Percentiles rank a stretch among this genome's conserved stretches.
Evolutionary conservation across 2,888 invertebrate species (phyloP).

Genomic region (Lottia scabra): DNA sequence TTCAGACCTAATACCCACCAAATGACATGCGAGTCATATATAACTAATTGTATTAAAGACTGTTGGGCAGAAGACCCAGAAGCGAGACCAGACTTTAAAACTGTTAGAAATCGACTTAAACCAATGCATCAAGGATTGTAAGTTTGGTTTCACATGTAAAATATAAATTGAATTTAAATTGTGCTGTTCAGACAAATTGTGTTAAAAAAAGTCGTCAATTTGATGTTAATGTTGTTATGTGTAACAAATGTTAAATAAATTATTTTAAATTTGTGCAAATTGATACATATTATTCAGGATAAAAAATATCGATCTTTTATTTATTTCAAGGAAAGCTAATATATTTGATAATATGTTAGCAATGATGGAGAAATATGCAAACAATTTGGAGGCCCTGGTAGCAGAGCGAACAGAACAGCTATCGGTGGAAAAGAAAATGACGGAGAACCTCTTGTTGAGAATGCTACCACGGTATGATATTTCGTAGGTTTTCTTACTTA

Average conservation of each 20-base stretch:
- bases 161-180: too few relatives aligned
- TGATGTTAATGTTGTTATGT: too few relatives aligned
- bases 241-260: background rate
- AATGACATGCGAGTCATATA: conserved; percentile 52
- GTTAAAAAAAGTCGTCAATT: too few relatives aligned
- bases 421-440: conserved; percentile 95
- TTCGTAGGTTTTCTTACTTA: background rate
- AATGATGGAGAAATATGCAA: conserved; percentile 97
- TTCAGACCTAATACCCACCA: conserved; percentile 41
- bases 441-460: conserved; percentile 82
- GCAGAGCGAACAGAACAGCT: conserved; percentile 93
- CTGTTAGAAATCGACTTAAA: conserved; percentile 62
- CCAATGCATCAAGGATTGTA: conserved; percentile 82
- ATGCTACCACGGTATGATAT: conserved; percentile 67
- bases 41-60: conserved; percentile 62
- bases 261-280: background rate
- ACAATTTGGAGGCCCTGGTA: conserved; percentile 91
- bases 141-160: conserved; percentile 68
- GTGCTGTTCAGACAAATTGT: too few relatives aligned
- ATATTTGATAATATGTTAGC: conserved; percentile 98
- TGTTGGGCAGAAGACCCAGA: conserved; percentile 69
- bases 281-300: background rate
- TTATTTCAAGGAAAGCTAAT: conserved; percentile 72
- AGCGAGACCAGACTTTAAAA: conserved; percentile 67
- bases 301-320: background rate